Base-by-base conservation (phyloP, 2,888 invertebrate species). In the Acleris cristana region DNA sequence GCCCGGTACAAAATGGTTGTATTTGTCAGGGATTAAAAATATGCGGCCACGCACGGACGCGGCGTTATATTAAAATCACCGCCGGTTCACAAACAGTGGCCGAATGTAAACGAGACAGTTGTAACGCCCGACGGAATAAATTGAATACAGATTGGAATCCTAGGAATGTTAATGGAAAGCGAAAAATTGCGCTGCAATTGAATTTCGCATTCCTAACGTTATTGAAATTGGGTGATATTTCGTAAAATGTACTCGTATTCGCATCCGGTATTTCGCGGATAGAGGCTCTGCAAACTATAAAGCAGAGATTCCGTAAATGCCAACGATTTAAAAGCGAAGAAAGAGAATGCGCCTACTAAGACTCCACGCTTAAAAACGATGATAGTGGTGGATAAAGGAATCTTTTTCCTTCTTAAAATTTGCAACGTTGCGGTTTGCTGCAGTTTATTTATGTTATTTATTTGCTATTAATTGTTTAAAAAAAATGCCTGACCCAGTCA, bases 101-200 rank as follows among this genome's bases (percentile, higher is more conserved):
- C 69, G 73, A 72, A 73, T 74, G 74, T 74, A 77, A 81, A 79
- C 64, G 71, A 71, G 75, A 79, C 78, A 78, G 75, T 79, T 77
- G 75, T 77, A 81, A 78, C 77, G 75, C 74, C 73, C 75, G 73
- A 73, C 75, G 69, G 74, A 80, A 80, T 79, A 83, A 85, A 86
- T 82, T 79, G 79, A 81, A 83, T 78, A 78, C 82, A 81, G 77
- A 79, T 80, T 76, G 85, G 83, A 79, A 77, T 78, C 77, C 76
- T 72, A 72, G 76, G 80, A 83, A 85, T 82, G 82, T 82, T 84
- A 85, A 86, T 85, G 79, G 82, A 85, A 86, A 82, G 71, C 72
- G 76, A 80, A 83, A 82, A 82, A 83, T 76, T 79, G 59, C 69
- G 68, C 69, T 68, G 78, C 78, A 79, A 75, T 77, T 75, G 72